Evolutionary conservation across 1,140 invertebrate species (phyloP), one percentile per base, ranked within the genome.

Genomic region (Zaprionus davidi): DNA sequence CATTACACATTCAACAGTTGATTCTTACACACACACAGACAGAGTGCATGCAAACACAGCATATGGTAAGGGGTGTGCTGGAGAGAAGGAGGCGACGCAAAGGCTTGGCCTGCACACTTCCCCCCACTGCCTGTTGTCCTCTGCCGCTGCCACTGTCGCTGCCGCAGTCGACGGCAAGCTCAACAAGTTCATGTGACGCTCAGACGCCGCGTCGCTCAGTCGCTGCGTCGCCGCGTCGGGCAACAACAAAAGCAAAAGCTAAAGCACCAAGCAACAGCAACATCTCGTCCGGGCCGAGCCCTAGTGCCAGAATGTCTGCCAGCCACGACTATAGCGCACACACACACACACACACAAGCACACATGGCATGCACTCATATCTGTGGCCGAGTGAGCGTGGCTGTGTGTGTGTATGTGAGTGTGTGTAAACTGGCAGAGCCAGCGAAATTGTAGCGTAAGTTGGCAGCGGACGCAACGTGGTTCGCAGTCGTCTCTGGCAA

Each of bases 231-330:
- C 31, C 56, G 71, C 64, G 46, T 34, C 59, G 60, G 53, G 53
- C 72, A 71, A 24, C 34, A 58, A 17, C 56, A 58, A 20, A 60
- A 75, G 58, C 71, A 75, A 75, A 75, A 74, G 73, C 73, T 71
- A 76, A 76, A 71, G 73, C 73, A 76, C 59, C 59, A 64, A 60
- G 31, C 46, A 60, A 20, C 17, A 70, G 62, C 68, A 62, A 71
- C 72, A 75, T 71, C 67, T 63, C 72, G 76, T 68, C 49, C 72
- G 65, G 53, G 71, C 71, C 71, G 71, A 75, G 79, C 72, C 76
- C 71, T 76, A 80, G 86, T 83, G 87, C 85, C 90, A 91, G 80
- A 90, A 90, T 85, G 91, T 91, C 82, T 93, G 85, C 75, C 85
- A 86, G 90, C 74, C 76, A 90, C 85, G 85, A 90, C 81, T 81